Evolutionary conservation across 2,797 vertebrate genomes (phyloP), one percentile per base, ranked within the genome.

Genomic region (Chaetophractus vellerosus): DNA sequence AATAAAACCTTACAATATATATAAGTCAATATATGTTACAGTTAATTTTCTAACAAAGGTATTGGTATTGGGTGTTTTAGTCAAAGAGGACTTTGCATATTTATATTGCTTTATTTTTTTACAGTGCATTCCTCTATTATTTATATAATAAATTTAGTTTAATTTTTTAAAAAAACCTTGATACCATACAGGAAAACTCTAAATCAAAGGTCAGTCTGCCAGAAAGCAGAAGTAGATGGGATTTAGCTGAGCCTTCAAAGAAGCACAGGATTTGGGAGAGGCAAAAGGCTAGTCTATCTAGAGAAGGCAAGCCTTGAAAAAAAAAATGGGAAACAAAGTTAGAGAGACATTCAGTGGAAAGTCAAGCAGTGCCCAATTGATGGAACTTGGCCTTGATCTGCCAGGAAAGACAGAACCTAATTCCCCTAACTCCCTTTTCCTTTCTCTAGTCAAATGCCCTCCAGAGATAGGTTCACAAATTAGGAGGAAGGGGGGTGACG

Each of bases 51-150:
- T 36, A 66, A 66, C 71, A 21, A 28, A 79, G 23, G n/a, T 31
- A 75, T 21, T 59, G 28, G 36, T 36, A 41, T 76, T 59, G 12
- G 9, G 2, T 88, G 1, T 55, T 55, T 57, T 48, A 48, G 10
- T 75, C 75, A 83, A 74, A 83, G 26, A 83, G 23, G 36, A 72
- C 64, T 95, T 85, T 50, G 38, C 5, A 21, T 23, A 57, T 38
- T 68, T 50, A n/a, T 45, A 61, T 41, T 48, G 83, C 48, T 91
- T 86, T 57, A 71, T 48, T 76, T 88, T 88, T 75, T 92, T 64
- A 63, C 0, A 86, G 28, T 59, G 18, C 6, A 12, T 80, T 57
- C 33, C 38, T 84, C 14, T 94, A 16, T 26, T 74, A 48, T 41
- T 80, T 79, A 9, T 36, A 64, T 64, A 83, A 83, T 55, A 55